These are phyloP conservation scores for Lagopus leucura DNA, from an alignment of 2,113 vertebrate genomes.

Conservation along the genomic window DNA sequence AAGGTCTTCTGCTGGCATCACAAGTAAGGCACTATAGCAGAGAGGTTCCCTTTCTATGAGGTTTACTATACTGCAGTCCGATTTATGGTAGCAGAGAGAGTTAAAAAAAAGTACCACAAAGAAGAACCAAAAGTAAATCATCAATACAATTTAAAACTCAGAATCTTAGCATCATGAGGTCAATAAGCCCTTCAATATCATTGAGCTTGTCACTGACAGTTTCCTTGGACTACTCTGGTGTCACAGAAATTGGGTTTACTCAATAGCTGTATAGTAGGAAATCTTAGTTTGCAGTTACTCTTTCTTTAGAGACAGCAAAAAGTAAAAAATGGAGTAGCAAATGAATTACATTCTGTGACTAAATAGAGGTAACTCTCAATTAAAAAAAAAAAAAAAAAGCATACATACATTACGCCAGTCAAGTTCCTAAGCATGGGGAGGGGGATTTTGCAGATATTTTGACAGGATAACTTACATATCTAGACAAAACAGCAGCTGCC, in stretches of 20 bases:
- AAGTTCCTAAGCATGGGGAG: not conserved
- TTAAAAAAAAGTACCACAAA: not conserved
- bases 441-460: not conserved
- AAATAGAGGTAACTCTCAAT: not conserved
- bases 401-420: not conserved
- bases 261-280: not conserved
- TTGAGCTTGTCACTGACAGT: slow-evolving; percentile 11
- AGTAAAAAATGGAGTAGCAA: not conserved
- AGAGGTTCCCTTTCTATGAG: not conserved
- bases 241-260: slow-evolving; percentile 32
- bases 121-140: not conserved
- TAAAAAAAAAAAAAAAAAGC: not conserved
- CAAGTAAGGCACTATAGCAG: not conserved
- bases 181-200: slow-evolving; percentile 50
- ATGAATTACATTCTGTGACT: not conserved
- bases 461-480: not conserved
- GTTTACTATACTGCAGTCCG: not conserved
- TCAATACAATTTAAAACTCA: slow-evolving; percentile 11
- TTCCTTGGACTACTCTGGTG: not conserved
- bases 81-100: not conserved
- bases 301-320: not conserved
- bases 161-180: slow-evolving; percentile 15
- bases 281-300: not conserved
- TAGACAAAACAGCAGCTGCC: not conserved
- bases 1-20: not conserved